Evolutionary conservation across 1,140 invertebrate genomes (phyloP).

Genomic region (Caenorhabditis remanei): DNA sequence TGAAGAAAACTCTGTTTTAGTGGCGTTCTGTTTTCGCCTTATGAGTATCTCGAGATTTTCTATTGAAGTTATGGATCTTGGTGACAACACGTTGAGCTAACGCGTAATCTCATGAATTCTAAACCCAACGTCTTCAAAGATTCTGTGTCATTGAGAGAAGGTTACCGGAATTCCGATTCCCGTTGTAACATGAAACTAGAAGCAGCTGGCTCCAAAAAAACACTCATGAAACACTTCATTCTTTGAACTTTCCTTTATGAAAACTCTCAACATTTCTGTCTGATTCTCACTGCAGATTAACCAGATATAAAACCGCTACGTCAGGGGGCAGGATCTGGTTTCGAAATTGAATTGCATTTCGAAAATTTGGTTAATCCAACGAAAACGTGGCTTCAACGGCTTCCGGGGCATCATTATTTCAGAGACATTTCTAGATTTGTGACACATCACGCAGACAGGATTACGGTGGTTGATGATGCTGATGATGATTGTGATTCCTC

Average conservation of each 20-base stretch:
- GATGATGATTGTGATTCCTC: background rate
- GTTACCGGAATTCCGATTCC: too few relatives aligned
- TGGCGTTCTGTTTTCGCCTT: too few relatives aligned
- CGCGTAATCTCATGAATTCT: too few relatives aligned
- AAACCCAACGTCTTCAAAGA: too few relatives aligned
- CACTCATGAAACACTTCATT: background rate
- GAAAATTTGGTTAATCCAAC: conserved; percentile 4
- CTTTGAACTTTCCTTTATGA: conserved; percentile 13
- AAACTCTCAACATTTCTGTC: background rate
- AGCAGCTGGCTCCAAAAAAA: conserved; percentile 16
- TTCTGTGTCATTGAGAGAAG: too few relatives aligned
- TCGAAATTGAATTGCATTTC: conserved; percentile 11
- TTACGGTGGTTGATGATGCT: conserved; percentile 19
- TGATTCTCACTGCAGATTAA: conserved; percentile 10
- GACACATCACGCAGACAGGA: conserved; percentile 40
- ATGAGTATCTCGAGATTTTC: too few relatives aligned
- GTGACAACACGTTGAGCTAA: too few relatives aligned
- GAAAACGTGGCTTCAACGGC: conserved; percentile 25
- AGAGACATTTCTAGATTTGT: background rate
- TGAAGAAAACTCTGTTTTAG: too few relatives aligned
- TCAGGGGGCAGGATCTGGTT: background rate
- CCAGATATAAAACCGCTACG: background rate
- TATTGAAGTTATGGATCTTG: too few relatives aligned
- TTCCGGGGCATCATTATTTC: conserved; percentile 5
- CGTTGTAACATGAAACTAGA: background rate